Evolutionary conservation across 2,888 invertebrate genomes (phyloP), one percentile per base, ranked within the genome.

Genomic region (Cotesia congregata): DNA sequence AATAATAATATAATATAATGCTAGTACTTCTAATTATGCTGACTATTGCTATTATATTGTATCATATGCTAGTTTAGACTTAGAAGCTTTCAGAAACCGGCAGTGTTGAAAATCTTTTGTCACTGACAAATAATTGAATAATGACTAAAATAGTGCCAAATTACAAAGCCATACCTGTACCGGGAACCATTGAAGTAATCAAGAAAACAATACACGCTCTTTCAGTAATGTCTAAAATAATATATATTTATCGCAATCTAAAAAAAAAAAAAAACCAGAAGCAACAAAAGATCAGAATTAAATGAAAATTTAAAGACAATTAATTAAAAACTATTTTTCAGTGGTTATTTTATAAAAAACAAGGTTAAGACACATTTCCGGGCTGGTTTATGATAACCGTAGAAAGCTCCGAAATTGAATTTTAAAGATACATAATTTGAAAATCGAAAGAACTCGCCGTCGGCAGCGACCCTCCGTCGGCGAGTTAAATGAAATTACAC

Each of bases 401-500:
- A 78, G 75, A 68, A 81, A 81, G 65, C 79, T 79, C 79, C 81
- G 82, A 84, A 84, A 85, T 84, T 76, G 83, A 85, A 88, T 87
- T 87, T 88, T 85, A 87, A 86, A 87, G 85, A 50, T 7, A 85
- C 86, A 85, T 89, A 89, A 89, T 89, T 88, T 86, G 88, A 89
- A 89, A 89, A 89, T 89, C 88, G 88, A 85, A 83, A 83, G 85
- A 50, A 50, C 83, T 85, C 72, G 65, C 79, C 80, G 76, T 76
- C 77, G 80, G 76, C 78, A 82, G 81, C 85, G 85, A 87, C 88
- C 89, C 89, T 88, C 86, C 88, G 89, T 87, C 88, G 88, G 87
- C 30, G 88, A 85, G 87, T 86, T 85, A 89, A 89, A 89, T 89
- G 88, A 89, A 89, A 89, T 89, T 89, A 89, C 87, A 85, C 87